Evolutionary conservation across 1,140 invertebrate species (phyloP).

Genomic region (Dolichoris vasculosae): DNA sequence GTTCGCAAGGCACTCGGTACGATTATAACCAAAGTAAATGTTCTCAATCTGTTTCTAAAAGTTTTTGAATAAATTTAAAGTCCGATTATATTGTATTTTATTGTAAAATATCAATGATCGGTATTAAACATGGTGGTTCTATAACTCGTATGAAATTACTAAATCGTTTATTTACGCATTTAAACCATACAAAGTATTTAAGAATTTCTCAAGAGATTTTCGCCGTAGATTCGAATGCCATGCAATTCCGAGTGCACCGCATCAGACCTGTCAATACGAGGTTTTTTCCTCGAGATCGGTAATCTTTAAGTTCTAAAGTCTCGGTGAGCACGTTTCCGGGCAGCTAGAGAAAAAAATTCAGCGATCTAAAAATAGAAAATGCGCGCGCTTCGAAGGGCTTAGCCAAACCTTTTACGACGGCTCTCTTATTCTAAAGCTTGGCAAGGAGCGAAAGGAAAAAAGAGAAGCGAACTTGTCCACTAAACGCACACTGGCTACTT

Average conservation of each 20-base stretch:
- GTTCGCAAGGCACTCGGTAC: too few species aligned
- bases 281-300: not conserved
- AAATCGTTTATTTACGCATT: not conserved
- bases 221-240: not conserved
- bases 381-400: not conserved
- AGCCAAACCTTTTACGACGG: not conserved
- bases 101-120: too few species aligned
- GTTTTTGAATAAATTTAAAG: too few species aligned
- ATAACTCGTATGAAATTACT: not conserved
- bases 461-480: not conserved
- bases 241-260: not conserved
- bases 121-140: not conserved
- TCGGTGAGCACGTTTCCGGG: not conserved
- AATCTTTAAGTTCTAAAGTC: not conserved
- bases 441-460: not conserved
- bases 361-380: not conserved
- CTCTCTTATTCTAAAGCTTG: not conserved
- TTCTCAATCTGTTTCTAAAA: too few species aligned
- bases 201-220: not conserved
- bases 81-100: too few species aligned
- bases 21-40: too few species aligned
- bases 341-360: not conserved
- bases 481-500: slow-evolving; percentile 21
- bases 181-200: not conserved
- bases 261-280: not conserved